These are phyloP conservation scores for Trypoxylon attenuatum DNA, from an alignment of 2,888 invertebrate genomes.

Conservation along the genomic window DNA sequence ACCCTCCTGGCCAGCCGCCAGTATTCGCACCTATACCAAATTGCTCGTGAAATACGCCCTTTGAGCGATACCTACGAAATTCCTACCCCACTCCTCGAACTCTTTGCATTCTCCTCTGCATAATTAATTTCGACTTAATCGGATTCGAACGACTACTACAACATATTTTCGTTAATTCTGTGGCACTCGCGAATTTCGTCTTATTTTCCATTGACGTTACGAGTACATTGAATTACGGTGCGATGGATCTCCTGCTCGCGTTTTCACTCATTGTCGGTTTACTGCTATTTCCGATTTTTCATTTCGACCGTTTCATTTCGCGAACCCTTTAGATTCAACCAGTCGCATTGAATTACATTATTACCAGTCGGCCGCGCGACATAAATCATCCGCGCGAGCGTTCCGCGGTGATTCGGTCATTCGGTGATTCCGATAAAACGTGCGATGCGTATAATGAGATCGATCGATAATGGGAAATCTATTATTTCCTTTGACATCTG, in stretches of 20 bases:
- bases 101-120: neutral
- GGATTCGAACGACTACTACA: too few species aligned
- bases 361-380: slow-evolving; percentile 30
- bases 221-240: too few species aligned
- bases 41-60: slow-evolving; percentile 45
- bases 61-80: slow-evolving; percentile 19
- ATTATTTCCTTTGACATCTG: slow-evolving; percentile 32
- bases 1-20: slow-evolving; percentile 35
- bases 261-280: too few species aligned
- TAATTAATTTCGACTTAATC: neutral
- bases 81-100: neutral
- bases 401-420: neutral
- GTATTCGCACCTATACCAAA: slow-evolving; percentile 43
- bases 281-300: neutral
- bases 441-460: slow-evolving; percentile 48
- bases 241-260: neutral
- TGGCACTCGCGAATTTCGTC: too few species aligned
- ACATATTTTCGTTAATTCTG: too few species aligned
- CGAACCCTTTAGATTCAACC: slow-evolving; percentile 25
- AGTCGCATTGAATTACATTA: slow-evolving; percentile 39
- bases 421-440: slow-evolving; percentile 34
- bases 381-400: slow-evolving; percentile 36
- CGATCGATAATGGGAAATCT: slow-evolving; percentile 41
- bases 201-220: neutral
- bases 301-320: neutral